Evolutionary conservation across 2,888 invertebrate genomes (phyloP).

Genomic region (Dilophus febrilis): DNA sequence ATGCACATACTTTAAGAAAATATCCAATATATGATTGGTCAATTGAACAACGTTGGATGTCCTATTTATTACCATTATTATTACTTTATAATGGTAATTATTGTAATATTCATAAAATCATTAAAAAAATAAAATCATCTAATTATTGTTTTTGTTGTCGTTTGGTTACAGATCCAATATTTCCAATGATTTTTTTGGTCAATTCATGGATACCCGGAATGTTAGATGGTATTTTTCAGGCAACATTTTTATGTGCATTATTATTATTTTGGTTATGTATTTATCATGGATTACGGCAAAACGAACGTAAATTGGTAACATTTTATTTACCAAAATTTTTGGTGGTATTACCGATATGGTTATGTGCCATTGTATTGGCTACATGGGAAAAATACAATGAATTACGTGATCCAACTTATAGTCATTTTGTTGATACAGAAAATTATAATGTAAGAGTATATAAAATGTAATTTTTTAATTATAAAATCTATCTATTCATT

Average conservation of each 20-base stretch:
- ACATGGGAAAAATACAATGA: conserved; percentile 85
- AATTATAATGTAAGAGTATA: conserved; percentile 56
- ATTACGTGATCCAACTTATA: conserved; percentile 79
- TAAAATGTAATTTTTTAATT: neutral
- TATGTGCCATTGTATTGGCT: conserved; percentile 67
- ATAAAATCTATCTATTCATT: too few species aligned
- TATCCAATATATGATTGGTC: conserved; percentile 89
- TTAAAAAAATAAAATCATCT: neutral
- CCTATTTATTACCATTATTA: conserved; percentile 67
- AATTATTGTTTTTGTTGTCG: neutral
- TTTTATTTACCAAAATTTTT: conserved; percentile 86
- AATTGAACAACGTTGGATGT: conserved; percentile 94
- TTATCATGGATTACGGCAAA: conserved; percentile 89
- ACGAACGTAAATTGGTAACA: conserved; percentile 64
- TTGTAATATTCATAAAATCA: neutral
- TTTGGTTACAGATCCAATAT: conserved; percentile 66
- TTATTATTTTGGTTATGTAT: conserved; percentile 89
- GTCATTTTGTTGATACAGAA: conserved; percentile 67
- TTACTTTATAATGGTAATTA: conserved; percentile 80
- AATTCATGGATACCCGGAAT: conserved; percentile 86
- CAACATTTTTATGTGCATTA: conserved; percentile 71
- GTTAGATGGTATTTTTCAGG: conserved; percentile 78
- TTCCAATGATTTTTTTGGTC: conserved; percentile 75
- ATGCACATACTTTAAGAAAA: conserved; percentile 71
- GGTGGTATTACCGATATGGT: conserved; percentile 73